Conservation (phyloP, 2,113 vertebrate species). For the Prionailurus viverrinus region DNA sequence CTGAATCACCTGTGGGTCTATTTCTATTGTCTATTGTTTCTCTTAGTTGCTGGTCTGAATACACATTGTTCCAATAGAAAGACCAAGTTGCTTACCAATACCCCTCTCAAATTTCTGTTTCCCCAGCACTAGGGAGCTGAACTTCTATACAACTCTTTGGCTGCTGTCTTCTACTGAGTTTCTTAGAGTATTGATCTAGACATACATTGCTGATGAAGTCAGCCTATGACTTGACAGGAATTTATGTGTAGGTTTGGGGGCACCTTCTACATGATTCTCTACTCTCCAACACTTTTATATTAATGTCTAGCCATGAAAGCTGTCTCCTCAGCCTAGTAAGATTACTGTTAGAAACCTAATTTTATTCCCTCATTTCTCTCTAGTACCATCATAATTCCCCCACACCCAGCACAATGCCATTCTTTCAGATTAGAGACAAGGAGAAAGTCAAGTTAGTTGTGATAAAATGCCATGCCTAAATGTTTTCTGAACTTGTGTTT, state of each 20-base stretch:
- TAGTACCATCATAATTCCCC: background rate
- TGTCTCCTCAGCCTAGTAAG: background rate
- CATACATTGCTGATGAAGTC: background rate
- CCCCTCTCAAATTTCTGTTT: background rate
- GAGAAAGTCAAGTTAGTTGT: background rate
- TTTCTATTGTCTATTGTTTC: conserved; percentile 25
- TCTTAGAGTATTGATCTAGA: background rate
- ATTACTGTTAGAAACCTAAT: conserved; percentile 10
- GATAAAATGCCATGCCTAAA: conserved; percentile 1
- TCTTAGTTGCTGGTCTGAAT: background rate
- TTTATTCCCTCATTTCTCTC: conserved; percentile 7
- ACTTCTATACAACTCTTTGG: background rate
- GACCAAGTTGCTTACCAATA: background rate
- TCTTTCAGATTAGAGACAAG: background rate
- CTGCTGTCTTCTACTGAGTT: background rate
- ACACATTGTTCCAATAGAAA: background rate
- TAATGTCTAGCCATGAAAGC: background rate
- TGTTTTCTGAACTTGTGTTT: conserved; percentile 57
- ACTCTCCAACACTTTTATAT: background rate
- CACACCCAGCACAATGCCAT: background rate
- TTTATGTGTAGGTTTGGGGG: background rate
- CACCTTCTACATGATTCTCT: background rate
- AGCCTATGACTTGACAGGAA: background rate
- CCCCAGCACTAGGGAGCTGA: background rate
- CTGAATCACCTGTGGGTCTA: background rate